These are phyloP conservation scores for Nymphalis io DNA, from an alignment of 1,140 invertebrate species.

Conservation along the genomic window DNA sequence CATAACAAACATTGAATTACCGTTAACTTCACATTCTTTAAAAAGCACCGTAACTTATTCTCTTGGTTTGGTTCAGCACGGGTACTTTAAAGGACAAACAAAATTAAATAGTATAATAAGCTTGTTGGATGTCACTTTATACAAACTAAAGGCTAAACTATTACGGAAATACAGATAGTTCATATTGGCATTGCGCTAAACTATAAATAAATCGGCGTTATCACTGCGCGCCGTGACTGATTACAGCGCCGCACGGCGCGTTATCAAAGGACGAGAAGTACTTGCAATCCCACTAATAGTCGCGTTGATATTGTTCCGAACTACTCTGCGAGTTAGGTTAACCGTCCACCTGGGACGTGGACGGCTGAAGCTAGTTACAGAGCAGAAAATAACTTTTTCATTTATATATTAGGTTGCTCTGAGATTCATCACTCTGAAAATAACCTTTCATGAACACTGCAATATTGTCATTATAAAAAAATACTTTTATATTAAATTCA, in stretches of 20 bases:
- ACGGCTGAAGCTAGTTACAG: too few species aligned
- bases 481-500: not conserved
- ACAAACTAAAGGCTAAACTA: not conserved
- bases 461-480: not conserved
- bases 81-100: too few species aligned
- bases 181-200: not conserved
- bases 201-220: not conserved
- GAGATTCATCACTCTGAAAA: too few species aligned
- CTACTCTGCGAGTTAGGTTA: not conserved
- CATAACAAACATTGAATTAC: too few species aligned
- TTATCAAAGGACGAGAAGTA: constrained; percentile 4
- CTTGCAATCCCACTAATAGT: not conserved
- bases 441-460: too few species aligned
- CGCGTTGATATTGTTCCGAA: not conserved
- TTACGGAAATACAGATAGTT: not conserved
- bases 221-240: not conserved
- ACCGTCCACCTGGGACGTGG: not conserved
- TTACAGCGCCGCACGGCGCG: not conserved
- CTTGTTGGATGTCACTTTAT: too few species aligned
- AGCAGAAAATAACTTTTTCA: too few species aligned
- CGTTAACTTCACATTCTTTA: too few species aligned
- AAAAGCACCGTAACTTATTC: too few species aligned
- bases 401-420: too few species aligned
- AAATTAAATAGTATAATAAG: too few species aligned
- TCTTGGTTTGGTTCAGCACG: too few species aligned